Base-by-base conservation (phyloP, 2,888 invertebrate species). In the Dryocosmus kuriphilus region DNA sequence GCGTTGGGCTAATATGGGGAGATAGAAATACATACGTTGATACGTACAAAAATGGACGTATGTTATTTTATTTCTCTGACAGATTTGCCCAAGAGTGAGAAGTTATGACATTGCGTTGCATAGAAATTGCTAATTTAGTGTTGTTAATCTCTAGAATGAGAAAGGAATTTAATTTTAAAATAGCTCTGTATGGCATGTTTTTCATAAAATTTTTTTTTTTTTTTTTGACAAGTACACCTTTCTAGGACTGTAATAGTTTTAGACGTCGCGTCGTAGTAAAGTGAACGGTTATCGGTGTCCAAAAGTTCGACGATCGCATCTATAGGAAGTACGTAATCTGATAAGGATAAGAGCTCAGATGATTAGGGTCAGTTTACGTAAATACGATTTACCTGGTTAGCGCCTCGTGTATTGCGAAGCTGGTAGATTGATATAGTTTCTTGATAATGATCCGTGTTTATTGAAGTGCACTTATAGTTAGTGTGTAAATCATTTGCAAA, bases 301-400 rank as follows among this genome's bases (percentile, higher is more conserved):
- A 16, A 67, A 46, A 67, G 46, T 67, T 67, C 46, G 27, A 46
- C 27, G 46, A 67, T 67, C 41, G 19, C 9, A 67, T 67, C n/a
- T 67, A 9, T 38, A 27, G 46, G 67, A 27, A 27, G 30, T 41
- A 27, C 4, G 30, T 67, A 67, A 67, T 51, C 67, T 27, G 67
- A 67, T 67, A 67, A 67, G 14, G 67, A 67, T 67, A 67, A 67
- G 46, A 67, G 46, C 27, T 46, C 67, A 65, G n/a, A 41, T 67
- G 67, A 67, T 67, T 30, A 46, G 67, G 30, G 67, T 30, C 67
- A 46, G 67, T 67, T 65, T 22, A 24, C 38, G 24, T 65, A 65
- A 65, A 65, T 41, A 65, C 41, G 24, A 41, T 65, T 67, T 27
- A 63, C 35, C 27, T 67, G 2, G 9, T 11, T 67, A 51, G 67